Evolutionary conservation across 2,888 invertebrate species (phyloP).

Genomic region (Megalurothrips usitatus): DNA sequence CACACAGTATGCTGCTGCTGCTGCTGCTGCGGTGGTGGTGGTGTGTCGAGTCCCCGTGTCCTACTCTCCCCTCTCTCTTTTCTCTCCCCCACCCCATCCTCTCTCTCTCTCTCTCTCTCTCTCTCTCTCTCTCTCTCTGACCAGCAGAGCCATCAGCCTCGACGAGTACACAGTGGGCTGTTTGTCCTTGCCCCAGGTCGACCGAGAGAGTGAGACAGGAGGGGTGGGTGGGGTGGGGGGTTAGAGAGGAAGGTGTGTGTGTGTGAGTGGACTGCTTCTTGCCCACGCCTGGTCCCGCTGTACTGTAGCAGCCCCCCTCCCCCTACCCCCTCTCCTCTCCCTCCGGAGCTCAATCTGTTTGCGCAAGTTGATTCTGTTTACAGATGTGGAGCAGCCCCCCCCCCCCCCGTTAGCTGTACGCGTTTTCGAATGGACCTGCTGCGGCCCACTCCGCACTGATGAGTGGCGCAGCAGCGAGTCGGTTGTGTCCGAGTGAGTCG

Average conservation of each 20-base stretch:
- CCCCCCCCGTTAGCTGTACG: neutral
- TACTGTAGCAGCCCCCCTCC: neutral
- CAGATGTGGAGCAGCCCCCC: neutral
- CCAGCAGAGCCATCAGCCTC: neutral
- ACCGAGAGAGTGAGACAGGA: neutral
- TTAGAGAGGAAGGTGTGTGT: too few species aligned
- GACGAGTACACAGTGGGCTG: neutral
- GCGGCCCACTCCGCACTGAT: too few species aligned
- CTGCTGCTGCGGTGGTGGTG: too few species aligned
- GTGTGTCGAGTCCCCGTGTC: neutral
- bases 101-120: neutral
- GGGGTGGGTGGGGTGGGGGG: too few species aligned
- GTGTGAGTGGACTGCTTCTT: neutral
- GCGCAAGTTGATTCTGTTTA: conserved; percentile 23
- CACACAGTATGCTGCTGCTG: too few species aligned
- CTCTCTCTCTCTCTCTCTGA: neutral
- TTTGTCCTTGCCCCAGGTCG: neutral
- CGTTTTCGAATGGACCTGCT: neutral
- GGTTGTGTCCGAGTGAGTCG: too few species aligned
- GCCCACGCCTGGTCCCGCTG: neutral
- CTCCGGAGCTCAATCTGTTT: conserved; percentile 13
- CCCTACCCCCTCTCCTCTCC: neutral
- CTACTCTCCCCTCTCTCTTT: neutral
- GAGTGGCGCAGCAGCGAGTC: too few species aligned
- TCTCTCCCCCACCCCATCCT: neutral